Evolutionary conservation across 2,888 invertebrate species (phyloP).

Genomic region (Stenolophus ochropezus): DNA sequence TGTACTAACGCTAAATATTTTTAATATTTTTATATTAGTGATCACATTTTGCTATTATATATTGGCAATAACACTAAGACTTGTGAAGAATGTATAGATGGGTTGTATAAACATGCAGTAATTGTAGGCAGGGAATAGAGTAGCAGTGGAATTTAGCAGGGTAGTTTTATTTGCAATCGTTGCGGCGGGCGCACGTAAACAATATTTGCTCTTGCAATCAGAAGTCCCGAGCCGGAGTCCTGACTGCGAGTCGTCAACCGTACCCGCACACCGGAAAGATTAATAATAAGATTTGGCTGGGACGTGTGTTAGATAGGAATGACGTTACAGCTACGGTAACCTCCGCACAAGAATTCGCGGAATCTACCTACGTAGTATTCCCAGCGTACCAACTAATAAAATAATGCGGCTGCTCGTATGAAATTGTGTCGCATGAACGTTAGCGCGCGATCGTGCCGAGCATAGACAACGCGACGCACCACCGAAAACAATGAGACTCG

Average conservation of each 20-base stretch:
- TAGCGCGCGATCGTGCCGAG: conserved; percentile 67
- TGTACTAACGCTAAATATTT: no score
- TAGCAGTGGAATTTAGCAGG: not conserved
- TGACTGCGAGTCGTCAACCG: not conserved
- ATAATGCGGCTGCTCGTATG: conserved; percentile 68
- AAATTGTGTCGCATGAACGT: conserved; percentile 68
- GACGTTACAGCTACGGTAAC: conserved; percentile 12
- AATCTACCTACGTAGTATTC: conserved; percentile 67
- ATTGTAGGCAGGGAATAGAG: no score
- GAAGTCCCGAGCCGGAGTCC: not conserved
- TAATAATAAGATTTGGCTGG: conserved; percentile 71
- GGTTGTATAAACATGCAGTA: no score
- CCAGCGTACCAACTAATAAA: conserved; percentile 68
- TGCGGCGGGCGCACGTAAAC: conserved; percentile 27
- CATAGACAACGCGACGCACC: conserved; percentile 23
- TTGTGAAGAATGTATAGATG: no score
- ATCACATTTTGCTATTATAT: no score
- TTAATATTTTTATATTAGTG: no score
- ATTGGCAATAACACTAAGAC: no score
- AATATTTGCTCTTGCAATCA: conserved; percentile 42
- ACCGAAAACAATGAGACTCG: conserved; percentile 60
- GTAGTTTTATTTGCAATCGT: conserved; percentile 2
- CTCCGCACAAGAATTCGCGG: conserved; percentile 58
- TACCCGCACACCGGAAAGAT: conserved; percentile 69
- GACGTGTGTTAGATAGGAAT: conserved; percentile 71